Conservation (phyloP, 2,888 invertebrate species). For the Tridacna gigas region DNA sequence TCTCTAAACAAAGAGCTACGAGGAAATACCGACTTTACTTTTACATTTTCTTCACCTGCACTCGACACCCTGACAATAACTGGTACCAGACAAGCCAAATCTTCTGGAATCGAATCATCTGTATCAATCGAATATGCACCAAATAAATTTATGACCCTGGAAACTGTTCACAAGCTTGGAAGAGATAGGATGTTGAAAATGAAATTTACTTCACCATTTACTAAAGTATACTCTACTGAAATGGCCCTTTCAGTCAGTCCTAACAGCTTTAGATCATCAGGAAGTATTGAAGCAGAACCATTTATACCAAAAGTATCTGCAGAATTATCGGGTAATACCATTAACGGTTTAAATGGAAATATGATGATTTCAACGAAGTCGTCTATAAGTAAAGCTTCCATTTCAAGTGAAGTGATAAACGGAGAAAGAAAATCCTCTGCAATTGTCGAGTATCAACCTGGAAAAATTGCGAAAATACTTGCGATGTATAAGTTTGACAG, state of each 20-base stretch:
- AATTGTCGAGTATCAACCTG: conserved; percentile 46
- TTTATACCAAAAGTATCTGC: conserved; percentile 35
- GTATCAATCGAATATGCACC: conserved; percentile 15
- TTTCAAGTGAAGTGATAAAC: conserved; percentile 25
- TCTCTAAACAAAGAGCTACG: conserved; percentile 23
- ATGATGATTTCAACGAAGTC: conserved; percentile 27
- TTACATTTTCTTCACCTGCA: conserved; percentile 44
- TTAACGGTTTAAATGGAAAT: conserved; percentile 43
- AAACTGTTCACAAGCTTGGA: conserved; percentile 24
- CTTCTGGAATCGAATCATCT: conserved; percentile 7
- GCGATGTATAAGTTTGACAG: conserved; percentile 26
- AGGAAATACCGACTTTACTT: conserved; percentile 32
- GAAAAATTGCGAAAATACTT: conserved; percentile 30
- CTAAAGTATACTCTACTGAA: conserved; percentile 24
- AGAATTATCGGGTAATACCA: conserved; percentile 27
- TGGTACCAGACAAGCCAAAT: conserved; percentile 10
- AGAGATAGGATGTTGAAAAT: conserved; percentile 16
- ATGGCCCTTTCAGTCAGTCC: conserved; percentile 6
- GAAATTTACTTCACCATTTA: conserved; percentile 45
- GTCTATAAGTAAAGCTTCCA: conserved; percentile 26
- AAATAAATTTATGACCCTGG: conserved; percentile 12
- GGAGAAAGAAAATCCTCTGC: conserved; percentile 33
- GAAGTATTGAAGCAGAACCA: conserved; percentile 45
- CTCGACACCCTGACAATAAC: conserved; percentile 46
- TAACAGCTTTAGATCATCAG: conserved; percentile 15